Evolutionary conservation across 2,797 vertebrate species (phyloP), one percentile per base, ranked within the genome.

Genomic region (Kryptopterus vitreolus): DNA sequence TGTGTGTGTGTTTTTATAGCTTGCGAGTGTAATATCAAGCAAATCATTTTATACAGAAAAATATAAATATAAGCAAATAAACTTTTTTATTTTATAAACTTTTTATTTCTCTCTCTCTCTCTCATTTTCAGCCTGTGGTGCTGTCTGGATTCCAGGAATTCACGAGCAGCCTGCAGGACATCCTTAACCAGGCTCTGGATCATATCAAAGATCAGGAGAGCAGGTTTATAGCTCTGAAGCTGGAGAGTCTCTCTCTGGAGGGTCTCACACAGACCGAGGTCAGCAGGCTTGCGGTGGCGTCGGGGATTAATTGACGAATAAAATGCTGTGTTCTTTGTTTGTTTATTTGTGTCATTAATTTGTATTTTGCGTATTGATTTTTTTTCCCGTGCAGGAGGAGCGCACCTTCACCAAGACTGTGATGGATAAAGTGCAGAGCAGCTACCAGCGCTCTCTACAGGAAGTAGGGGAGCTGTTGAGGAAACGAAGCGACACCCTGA

Each of bases 381-480:
- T n/a, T n/a, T n/a, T n/a, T n/a, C n/a, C n/a, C n/a, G 12, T 87
- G 15, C 90, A 99, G 98, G 96, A 95, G 85, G 97, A 97, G 89
- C 93, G 85, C 83, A 93, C 90, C 86, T 96, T 96, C 91, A 94
- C 93, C 86, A 95, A 94, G 92, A 92, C 93, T 85, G 96, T 94
- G 78, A 94, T 96, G 92, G 96, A 95, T 83, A 99, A 98, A 87
- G 95, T 99, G 82, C 96, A 97, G 91, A 96, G 91, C 94, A 99
- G 98, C 91, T 98, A 97, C 90, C 93, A 97, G 85, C 96, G 95
- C 81, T 98, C 97, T 0, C 90, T 99, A 88, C 96, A 97, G 91
- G 98, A 99, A 89, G 92, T 94, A 57, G 95, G 95, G 79, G 97
- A 99, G 70, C 94, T 98, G 86, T 93, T 99, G 83, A 97, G 91